Base-by-base conservation (phyloP, 2,888 invertebrate species). In the Ashinkailepas kermadecensis region DNA sequence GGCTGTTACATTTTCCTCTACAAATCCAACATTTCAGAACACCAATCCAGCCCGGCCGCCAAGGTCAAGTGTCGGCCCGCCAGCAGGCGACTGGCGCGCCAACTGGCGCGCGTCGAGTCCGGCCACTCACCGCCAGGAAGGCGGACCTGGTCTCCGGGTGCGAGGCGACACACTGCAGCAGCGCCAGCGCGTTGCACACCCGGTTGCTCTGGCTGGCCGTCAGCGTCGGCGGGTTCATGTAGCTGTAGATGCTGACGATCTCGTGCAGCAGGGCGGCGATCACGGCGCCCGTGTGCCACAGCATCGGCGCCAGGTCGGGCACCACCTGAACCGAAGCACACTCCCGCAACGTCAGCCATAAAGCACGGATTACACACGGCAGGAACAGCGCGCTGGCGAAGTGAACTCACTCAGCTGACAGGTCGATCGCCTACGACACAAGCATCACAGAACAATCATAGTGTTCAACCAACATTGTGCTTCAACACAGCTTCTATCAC, bases 201-300 rank as follows among this genome's bases (percentile, higher is more conserved):
- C 99, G 90, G 88, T 99, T 99, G 83, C 99, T 99, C 88, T 99
- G 99, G 87, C 97, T 96, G 62, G 99, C 97, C 56, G 97, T 97
- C 82, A 99, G 90, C 39, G 97, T 97, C 18, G 99, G 96, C 81
- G 99, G 99, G 89, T 97, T 97, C 87, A 99, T 98, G 65, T 97
- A 96, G 83, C 99, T 98, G 89, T 99, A 99, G 85, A 99, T 98
- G 86, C 96, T 96, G 81, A 99, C 95, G 84, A 99, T 99, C 89
- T 99, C 99, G 87, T 95, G 95, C 54, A 99, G 90, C 78, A 99
- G 89, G 65, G 98, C 97, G 70, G 98, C 95, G 83, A 95, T 95
- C 7, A 96, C 96, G n/a, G 97, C 97, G 88, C 97, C 97, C 84
- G 96, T 96, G 88, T 99, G 95, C 99, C 99, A 99, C 84, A 99